A percentile compares a stretch with the other conserved stretches of the same genome.
phyloP scores from a whole-genome alignment of 2,797 vertebrate genomes.

The Pipistrellus pipistrellus region DNA sequence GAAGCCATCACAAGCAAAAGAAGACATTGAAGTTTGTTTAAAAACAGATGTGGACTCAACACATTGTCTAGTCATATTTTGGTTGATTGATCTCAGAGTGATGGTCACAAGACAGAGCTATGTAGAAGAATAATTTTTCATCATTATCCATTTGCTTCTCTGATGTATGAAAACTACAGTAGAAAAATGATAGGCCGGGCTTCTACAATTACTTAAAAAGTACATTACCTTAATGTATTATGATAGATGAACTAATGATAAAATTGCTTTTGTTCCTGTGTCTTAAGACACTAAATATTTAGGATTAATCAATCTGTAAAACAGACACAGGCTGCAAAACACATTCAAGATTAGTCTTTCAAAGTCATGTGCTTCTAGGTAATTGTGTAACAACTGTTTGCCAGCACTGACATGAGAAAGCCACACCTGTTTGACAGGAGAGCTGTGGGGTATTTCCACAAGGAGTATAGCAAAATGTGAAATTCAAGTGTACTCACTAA shows the following conservation, averaged over 20 bases:
- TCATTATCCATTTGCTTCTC: conserved; percentile 11
- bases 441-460: neutral
- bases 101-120: neutral
- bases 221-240: conserved; percentile 18
- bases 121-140: neutral
- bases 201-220: conserved; percentile 39
- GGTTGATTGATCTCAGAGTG: neutral
- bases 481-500: conserved; percentile 18
- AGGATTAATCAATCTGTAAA: conserved; percentile 14
- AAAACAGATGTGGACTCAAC: neutral
- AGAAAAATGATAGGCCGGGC: neutral
- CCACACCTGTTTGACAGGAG: neutral
- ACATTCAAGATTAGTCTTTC: neutral
- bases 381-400: neutral
- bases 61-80: neutral
- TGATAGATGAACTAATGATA: neutral
- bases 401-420: neutral
- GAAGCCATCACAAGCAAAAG: neutral
- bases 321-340: neutral
- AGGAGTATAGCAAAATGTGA: neutral
- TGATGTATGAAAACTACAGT: conserved; percentile 41
- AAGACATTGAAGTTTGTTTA: neutral
- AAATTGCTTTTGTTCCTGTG: neutral
- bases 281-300: conserved; percentile 30
- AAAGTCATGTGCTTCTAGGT: neutral